These are phyloP conservation scores for Eristalis arbustorum DNA, from an alignment of 2,888 invertebrate genomes.

Conservation along the genomic window DNA sequence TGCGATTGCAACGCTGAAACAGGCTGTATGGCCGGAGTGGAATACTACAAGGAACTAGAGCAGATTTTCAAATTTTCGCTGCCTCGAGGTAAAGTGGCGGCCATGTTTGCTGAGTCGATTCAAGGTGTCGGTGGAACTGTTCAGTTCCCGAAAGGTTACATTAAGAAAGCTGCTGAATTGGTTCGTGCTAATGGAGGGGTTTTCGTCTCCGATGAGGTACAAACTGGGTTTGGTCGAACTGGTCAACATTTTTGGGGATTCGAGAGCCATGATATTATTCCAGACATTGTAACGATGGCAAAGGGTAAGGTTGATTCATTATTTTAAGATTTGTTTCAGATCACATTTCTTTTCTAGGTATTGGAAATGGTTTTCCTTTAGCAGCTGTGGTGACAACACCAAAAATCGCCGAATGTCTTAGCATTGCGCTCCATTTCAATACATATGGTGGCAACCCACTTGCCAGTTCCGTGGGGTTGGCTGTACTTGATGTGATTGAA, in stretches of 20 bases:
- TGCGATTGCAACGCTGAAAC: slow-evolving; percentile 83
- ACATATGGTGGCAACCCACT: slow-evolving; percentile 98
- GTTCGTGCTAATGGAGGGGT: slow-evolving; percentile 92
- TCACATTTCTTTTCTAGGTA: slow-evolving; percentile 76
- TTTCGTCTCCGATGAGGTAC: slow-evolving; percentile 96
- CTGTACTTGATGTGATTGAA: slow-evolving; percentile 96
- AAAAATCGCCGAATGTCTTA: slow-evolving; percentile 90
- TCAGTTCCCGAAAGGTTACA: slow-evolving; percentile 93
- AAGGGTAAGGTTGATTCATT: slow-evolving; percentile 83
- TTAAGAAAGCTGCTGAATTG: slow-evolving; percentile 89
- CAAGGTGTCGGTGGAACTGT: slow-evolving; percentile 97
- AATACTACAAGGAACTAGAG: slow-evolving; percentile 88
- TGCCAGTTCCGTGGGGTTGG: slow-evolving; percentile 91
- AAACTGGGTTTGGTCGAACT: slow-evolving; percentile 97
- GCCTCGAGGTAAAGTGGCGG: slow-evolving; percentile 90
- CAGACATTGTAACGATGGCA: slow-evolving; percentile 98
- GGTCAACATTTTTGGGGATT: slow-evolving; percentile 99
- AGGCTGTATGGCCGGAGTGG: slow-evolving; percentile 87
- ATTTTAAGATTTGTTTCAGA: neutral
- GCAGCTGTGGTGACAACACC: slow-evolving; percentile 96
- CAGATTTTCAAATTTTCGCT: slow-evolving; percentile 88
- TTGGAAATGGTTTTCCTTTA: slow-evolving; percentile 97
- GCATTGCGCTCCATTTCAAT: slow-evolving; percentile 92
- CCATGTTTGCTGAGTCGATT: slow-evolving; percentile 96
- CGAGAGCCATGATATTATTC: slow-evolving; percentile 89